These are phyloP conservation scores for Drosophila persimilis DNA, from an alignment of 1,140 invertebrate genomes.

Conservation along the genomic window DNA sequence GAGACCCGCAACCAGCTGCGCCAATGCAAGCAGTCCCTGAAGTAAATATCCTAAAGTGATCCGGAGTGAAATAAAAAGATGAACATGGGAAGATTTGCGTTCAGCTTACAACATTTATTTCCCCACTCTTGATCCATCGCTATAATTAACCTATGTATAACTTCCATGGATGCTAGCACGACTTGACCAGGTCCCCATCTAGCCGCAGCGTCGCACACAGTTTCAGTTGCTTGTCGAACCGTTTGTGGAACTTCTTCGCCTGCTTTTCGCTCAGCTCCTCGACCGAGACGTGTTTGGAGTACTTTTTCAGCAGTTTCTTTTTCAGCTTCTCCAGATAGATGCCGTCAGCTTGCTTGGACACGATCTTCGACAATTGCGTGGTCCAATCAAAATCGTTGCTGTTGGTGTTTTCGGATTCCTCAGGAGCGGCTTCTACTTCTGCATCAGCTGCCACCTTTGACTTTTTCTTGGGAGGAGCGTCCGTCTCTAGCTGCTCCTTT, in stretches of 20 bases:
- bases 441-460: conserved; percentile 25
- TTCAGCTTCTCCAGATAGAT: conserved; percentile 83
- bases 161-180: conserved; percentile 5
- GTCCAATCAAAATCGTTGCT: conserved; percentile 65
- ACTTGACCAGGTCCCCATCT: conserved; percentile 65
- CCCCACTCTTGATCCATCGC: conserved; percentile 23
- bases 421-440: conserved; percentile 63
- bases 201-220: conserved; percentile 55
- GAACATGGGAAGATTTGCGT: conserved; percentile 1
- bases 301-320: conserved; percentile 85
- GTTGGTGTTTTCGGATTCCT: conserved; percentile 1
- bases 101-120: conserved; percentile 67
- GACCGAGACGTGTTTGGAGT: conserved; percentile 80
- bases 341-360: conserved; percentile 62
- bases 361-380: conserved; percentile 46
- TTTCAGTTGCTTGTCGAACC: conserved; percentile 71
- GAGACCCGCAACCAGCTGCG: conserved; percentile 40
- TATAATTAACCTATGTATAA: conserved; percentile 37
- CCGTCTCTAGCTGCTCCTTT: conserved; percentile 18
- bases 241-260: conserved; percentile 72
- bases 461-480: conserved; percentile 65
- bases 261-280: conserved; percentile 69
- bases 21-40: conserved; percentile 44
- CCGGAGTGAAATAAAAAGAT: not conserved
- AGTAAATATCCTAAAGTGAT: conserved; percentile 34